Conservation (phyloP, 2,797 vertebrate species). For the Sebastiscus tertius region DNA sequence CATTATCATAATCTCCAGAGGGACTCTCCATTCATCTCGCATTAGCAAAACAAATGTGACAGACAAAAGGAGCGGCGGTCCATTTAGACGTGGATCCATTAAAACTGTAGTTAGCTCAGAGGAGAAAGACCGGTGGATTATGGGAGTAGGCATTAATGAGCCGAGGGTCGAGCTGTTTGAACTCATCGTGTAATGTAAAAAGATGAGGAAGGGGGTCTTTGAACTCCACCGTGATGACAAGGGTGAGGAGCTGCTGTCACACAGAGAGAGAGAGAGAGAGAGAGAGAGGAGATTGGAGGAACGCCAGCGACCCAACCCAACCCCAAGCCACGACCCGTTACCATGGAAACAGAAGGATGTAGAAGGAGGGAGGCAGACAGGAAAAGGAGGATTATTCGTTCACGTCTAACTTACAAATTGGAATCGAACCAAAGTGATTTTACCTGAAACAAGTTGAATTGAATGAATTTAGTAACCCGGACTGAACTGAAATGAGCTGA, state of each 20-base stretch:
- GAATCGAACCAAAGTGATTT: not conserved
- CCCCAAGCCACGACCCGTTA: slow-evolving; percentile 53
- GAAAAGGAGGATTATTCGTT: not conserved
- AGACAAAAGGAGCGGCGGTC: slow-evolving; percentile 32
- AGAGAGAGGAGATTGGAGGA: not conserved
- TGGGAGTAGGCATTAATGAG: slow-evolving; percentile 43
- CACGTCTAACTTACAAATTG: not conserved
- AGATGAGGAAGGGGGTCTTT: slow-evolving; percentile 15
- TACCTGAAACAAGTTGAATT: not conserved
- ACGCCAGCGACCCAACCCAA: slow-evolving; percentile 32
- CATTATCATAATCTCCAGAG: slow-evolving; percentile 76
- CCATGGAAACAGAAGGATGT: slow-evolving; percentile 58
- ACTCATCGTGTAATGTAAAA: slow-evolving; percentile 3
- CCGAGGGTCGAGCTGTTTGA: slow-evolving; percentile 40
- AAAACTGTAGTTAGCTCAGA: slow-evolving; percentile 32
- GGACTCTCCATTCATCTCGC: slow-evolving; percentile 74
- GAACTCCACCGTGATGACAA: not conserved
- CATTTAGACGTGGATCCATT: slow-evolving; percentile 38
- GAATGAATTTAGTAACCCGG: not conserved
- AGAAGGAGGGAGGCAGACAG: not conserved
- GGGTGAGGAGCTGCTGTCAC: slow-evolving; percentile 14
- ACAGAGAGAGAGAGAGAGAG: too few relatives aligned
- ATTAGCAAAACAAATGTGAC: slow-evolving; percentile 76
- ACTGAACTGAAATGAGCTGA: slow-evolving; percentile 23
- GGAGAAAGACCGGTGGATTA: slow-evolving; percentile 34